A percentile compares a stretch with the other conserved stretches of the same genome.
These are phyloP conservation scores for Capromys pilorides DNA, from an alignment of 2,797 vertebrate species.

Conservation along the genomic window DNA sequence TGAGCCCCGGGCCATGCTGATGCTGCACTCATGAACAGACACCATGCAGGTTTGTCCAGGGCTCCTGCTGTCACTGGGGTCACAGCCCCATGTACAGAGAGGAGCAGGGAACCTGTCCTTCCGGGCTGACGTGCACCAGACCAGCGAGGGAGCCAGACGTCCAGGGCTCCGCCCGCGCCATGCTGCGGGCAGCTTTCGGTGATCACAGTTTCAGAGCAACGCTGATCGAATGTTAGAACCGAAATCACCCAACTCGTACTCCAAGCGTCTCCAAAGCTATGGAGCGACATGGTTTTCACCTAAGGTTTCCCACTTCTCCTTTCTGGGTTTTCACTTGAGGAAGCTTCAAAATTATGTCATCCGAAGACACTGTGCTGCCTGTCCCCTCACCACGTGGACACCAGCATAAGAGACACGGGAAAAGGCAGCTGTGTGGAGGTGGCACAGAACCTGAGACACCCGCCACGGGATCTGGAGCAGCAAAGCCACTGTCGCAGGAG, in stretches of 20 bases:
- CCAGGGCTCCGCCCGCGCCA: rapidly evolving
- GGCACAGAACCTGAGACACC: background rate
- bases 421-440: background rate
- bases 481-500: background rate
- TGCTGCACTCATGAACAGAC: background rate
- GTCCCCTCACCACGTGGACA: background rate
- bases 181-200: rapidly evolving
- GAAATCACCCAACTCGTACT: background rate
- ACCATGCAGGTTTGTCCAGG: background rate
- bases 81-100: background rate
- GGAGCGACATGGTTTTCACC: conserved; percentile 1
- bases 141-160: rapidly evolving
- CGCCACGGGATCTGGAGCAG: rapidly evolving
- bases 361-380: background rate
- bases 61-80: background rate
- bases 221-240: background rate
- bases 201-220: background rate
- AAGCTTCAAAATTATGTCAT: conserved; percentile 77
- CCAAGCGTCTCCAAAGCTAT: background rate
- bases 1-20: background rate
- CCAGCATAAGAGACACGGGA: background rate
- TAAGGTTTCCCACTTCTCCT: conserved; percentile 71
- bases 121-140: rapidly evolving
- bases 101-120: rapidly evolving
- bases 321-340: conserved; percentile 74